Evolutionary conservation across 1,140 invertebrate genomes (phyloP), one percentile per base, ranked within the genome.

Genomic region (Aleiodes sp.): DNA sequence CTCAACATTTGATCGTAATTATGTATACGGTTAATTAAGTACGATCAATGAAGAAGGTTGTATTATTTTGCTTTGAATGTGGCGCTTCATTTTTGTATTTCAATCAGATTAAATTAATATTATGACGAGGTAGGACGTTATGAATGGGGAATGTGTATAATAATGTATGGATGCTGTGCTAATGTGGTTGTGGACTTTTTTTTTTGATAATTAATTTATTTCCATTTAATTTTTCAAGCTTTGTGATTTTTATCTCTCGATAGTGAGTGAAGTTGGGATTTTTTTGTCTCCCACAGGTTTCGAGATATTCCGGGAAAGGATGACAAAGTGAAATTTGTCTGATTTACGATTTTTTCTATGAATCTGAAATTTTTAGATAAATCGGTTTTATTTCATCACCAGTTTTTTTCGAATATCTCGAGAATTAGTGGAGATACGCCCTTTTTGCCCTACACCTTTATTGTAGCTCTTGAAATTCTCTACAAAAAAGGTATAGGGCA

Each of bases 51-150:
- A 21, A n/a, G n/a, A n/a, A 52, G 39, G n/a, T 16, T 12, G 39
- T 2, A 19, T n/a, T n/a, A n/a, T n/a, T n/a, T n/a, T n/a, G 46
- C 46, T 52, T 52, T 52, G 16, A 52, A 52, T 52, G 46, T 52
- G 19, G 46, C 46, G 12, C 21, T 24, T 52, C 26, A 24, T 24
- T 7, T 12, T 4, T 19, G 46, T 52, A 9, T 9, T 12, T 21
- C 26, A 12, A 1, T 52, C 21, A 9, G 26, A 21, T n/a, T 24
- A 52, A 52, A 52, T 52, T 52, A 52, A 24, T n/a, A n/a, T n/a
- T n/a, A n/a, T n/a, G n/a, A n/a, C n/a, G n/a, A n/a, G n/a, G n/a
- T n/a, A n/a, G n/a, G n/a, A n/a, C n/a, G n/a, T n/a, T n/a, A n/a
- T n/a, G n/a, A n/a, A n/a, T n/a, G n/a, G n/a, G n/a, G n/a, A n/a